A percentile compares a stretch with the other conserved stretches of the same genome.
Conservation (phyloP, 2,113 vertebrate species). For the Odocoileus hemionus region DNA sequence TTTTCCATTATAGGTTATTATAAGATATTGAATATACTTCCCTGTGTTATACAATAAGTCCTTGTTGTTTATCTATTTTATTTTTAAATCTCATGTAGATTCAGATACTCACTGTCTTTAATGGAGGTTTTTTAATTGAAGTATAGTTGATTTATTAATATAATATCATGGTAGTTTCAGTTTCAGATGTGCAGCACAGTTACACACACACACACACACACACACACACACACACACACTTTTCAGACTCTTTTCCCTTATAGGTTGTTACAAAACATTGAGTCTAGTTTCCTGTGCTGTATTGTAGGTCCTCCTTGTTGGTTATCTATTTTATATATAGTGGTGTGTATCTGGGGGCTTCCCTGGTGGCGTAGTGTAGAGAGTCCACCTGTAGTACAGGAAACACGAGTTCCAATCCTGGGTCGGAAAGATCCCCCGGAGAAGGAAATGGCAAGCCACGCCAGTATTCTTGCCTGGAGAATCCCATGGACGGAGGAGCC, state of each 20-base stretch:
- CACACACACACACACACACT: fast-evolving
- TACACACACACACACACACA: not conserved
- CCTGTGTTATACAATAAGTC: not conserved
- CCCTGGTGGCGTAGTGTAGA: not conserved
- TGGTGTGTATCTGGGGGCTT: not conserved
- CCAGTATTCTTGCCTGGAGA: not conserved
- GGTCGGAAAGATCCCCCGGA: not conserved
- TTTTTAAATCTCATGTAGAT: not conserved
- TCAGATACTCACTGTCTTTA: not conserved
- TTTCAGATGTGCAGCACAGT: not conserved
- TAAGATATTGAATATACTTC: not conserved
- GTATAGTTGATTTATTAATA: not conserved
- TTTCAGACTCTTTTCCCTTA: not conserved
- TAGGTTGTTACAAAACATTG: not conserved
- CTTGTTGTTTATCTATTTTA: not conserved
- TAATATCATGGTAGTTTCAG: not conserved
- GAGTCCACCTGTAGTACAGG: not conserved
- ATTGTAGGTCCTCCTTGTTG: not conserved
- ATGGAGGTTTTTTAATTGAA: not conserved
- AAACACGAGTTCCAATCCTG: not conserved
- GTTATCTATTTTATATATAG: not conserved
- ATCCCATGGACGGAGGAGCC: not conserved
- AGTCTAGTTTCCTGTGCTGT: not conserved
- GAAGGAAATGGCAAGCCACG: not conserved
- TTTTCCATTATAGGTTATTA: not conserved